These are phyloP conservation scores for Eupithecia pulchellata DNA, from an alignment of 2,888 invertebrate genomes.

Conservation along the genomic window DNA sequence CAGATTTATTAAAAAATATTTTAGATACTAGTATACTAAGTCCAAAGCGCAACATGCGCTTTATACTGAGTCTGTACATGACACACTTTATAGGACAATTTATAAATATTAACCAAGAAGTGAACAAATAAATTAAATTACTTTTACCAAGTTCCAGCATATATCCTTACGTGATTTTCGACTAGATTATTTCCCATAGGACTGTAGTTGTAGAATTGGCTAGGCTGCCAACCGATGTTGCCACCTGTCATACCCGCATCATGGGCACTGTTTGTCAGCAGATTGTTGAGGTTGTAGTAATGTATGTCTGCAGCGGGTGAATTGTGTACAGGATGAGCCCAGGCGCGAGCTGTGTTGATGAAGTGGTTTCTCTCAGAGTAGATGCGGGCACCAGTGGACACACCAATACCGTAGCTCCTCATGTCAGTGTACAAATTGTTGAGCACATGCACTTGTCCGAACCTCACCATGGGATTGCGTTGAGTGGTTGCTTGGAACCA, in stretches of 20 bases:
- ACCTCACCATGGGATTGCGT: slow-evolving; percentile 33
- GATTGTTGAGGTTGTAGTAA: slow-evolving; percentile 17
- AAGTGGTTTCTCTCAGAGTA: slow-evolving; percentile 27
- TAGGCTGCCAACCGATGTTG: slow-evolving; percentile 18
- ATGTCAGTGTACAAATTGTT: slow-evolving; percentile 33
- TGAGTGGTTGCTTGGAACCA: slow-evolving; percentile 31
- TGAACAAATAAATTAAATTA: background rate
- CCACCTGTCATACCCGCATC: slow-evolving; percentile 4
- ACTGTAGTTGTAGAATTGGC: slow-evolving; percentile 21
- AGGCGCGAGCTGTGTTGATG: slow-evolving; percentile 22
- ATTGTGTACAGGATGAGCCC: slow-evolving; percentile 24
- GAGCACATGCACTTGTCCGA: slow-evolving; percentile 30
- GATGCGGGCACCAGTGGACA: slow-evolving; percentile 20
- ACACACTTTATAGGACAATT: background rate
- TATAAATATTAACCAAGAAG: background rate
- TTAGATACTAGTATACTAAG: background rate
- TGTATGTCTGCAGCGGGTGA: slow-evolving; percentile 7
- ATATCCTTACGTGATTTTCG: slow-evolving; percentile 17
- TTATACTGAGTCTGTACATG: background rate
- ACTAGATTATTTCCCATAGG: slow-evolving; percentile 8
- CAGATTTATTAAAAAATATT: background rate
- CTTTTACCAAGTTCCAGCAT: slow-evolving; percentile 24
- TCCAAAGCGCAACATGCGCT: background rate
- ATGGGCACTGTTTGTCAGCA: slow-evolving; percentile 20
- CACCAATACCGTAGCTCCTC: slow-evolving; percentile 28